These are phyloP conservation scores for Drosophila melanica DNA, from an alignment of 1,140 invertebrate genomes.

Conservation along the genomic window DNA sequence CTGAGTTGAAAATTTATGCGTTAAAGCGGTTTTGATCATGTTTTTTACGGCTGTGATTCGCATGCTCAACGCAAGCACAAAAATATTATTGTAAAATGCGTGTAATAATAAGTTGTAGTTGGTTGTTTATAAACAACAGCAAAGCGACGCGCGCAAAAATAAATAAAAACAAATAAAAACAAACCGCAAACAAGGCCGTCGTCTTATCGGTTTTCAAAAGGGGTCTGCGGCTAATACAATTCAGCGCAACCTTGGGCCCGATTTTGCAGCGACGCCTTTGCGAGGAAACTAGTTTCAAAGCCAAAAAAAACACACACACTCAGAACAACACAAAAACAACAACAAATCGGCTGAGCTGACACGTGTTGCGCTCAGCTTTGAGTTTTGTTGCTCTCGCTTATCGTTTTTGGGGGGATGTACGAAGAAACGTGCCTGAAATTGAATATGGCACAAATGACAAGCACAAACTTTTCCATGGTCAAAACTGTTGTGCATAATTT, in stretches of 20 bases:
- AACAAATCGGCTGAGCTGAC: constrained; percentile 43
- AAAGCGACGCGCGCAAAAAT: not conserved
- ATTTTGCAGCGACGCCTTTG: constrained; percentile 58
- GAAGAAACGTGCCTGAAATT: constrained; percentile 41
- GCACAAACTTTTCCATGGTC: constrained; percentile 31
- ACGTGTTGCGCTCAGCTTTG: constrained; percentile 52
- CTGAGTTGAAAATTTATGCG: constrained; percentile 24
- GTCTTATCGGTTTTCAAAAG: constrained; percentile 52
- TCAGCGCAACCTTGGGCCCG: constrained; percentile 54
- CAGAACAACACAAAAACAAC: constrained; percentile 8
- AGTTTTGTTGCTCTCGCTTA: constrained; percentile 18
- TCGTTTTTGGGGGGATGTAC: constrained; percentile 9
- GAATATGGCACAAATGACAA: constrained; percentile 28
- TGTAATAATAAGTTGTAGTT: constrained; percentile 5
- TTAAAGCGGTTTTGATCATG: constrained; percentile 3
- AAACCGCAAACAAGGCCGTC: constrained; percentile 54
- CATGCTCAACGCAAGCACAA: too few relatives aligned
- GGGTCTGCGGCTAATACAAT: constrained; percentile 27
- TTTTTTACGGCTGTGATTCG: constrained; percentile 12
- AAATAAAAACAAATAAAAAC: constrained; percentile 44
- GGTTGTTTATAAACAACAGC: constrained; percentile 31
- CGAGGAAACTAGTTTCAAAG: constrained; percentile 64
- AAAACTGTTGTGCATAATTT: constrained; percentile 13
- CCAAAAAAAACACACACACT: constrained; percentile 27
- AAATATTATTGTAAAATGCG: constrained; percentile 22